Evolutionary conservation across 1,140 invertebrate genomes (phyloP).

Genomic region (Caerostris extrusa): DNA sequence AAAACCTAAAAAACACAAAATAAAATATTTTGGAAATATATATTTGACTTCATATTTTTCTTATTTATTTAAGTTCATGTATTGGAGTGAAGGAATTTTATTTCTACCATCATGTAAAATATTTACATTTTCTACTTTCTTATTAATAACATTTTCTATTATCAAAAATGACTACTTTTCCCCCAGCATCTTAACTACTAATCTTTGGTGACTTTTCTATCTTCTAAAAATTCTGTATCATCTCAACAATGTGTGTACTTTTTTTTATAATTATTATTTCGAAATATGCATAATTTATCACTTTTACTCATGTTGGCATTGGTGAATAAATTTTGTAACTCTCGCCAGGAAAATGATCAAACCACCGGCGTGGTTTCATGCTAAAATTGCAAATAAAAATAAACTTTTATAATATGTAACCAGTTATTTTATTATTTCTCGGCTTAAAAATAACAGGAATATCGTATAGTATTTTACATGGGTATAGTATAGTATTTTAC

Average conservation of each 20-base stretch:
- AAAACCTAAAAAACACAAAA: no score
- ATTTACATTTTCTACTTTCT: no score
- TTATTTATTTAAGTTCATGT: no score
- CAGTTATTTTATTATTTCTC: background rate
- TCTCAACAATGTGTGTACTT: background rate
- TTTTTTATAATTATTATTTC: background rate
- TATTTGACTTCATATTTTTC: no score
- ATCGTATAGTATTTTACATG: background rate
- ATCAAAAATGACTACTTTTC: no score
- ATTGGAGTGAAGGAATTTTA: no score
- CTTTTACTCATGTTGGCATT: background rate
- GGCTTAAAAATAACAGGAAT: background rate
- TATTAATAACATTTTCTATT: no score
- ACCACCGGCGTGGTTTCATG: no score
- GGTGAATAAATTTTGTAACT: background rate
- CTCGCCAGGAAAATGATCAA: background rate
- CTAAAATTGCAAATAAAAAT: background rate
- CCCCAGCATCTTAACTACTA: no score
- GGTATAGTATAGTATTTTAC: background rate
- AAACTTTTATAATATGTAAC: background rate
- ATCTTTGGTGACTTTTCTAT: background rate
- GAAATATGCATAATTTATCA: background rate
- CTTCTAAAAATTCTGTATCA: background rate
- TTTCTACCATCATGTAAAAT: no score
- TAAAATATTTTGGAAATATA: no score